Percentiles rank a stretch among this genome's conserved stretches.
phyloP scores from a whole-genome alignment of 2,113 vertebrate species.

The Thryonomys swinderianus region DNA sequence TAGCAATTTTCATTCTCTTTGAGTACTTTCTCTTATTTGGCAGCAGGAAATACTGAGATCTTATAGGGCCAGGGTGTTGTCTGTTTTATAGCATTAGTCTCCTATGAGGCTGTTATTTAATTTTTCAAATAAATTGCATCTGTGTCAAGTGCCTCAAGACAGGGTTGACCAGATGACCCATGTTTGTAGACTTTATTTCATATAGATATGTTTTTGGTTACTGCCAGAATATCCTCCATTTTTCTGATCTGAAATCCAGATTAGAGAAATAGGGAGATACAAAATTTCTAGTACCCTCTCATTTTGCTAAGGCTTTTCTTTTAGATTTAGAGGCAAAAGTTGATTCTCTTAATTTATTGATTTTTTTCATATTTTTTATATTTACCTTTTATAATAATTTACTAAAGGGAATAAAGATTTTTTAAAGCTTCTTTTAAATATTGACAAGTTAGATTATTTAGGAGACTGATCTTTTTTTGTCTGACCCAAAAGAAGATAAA shows the following conservation, averaged over 20 bases:
- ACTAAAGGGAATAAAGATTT: neutral
- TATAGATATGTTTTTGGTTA: constrained; percentile 14
- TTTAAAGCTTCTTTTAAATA: neutral
- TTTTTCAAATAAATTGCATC: constrained; percentile 69
- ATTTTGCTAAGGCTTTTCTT: neutral
- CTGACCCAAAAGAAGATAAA: neutral
- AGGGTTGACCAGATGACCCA: constrained; percentile 65
- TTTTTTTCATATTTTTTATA: neutral
- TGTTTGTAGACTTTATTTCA: constrained; percentile 50
- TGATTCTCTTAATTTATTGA: neutral
- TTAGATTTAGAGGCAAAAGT: neutral
- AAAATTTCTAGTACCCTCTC: neutral
- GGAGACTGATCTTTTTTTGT: neutral
- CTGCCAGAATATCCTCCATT: neutral
- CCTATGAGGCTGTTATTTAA: constrained; percentile 57
- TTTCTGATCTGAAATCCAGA: constrained; percentile 17
- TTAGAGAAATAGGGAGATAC: neutral
- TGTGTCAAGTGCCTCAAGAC: constrained; percentile 54
- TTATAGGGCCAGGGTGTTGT: neutral
- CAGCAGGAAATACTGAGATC: constrained; percentile 68
- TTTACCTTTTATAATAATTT: constrained; percentile 23
- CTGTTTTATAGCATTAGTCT: constrained; percentile 62
- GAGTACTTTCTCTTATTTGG: constrained; percentile 39
- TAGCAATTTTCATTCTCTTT: constrained; percentile 52
- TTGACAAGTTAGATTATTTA: neutral